Conservation (phyloP, 2,797 vertebrate genomes). For the Sebastes vulpes region DNA sequence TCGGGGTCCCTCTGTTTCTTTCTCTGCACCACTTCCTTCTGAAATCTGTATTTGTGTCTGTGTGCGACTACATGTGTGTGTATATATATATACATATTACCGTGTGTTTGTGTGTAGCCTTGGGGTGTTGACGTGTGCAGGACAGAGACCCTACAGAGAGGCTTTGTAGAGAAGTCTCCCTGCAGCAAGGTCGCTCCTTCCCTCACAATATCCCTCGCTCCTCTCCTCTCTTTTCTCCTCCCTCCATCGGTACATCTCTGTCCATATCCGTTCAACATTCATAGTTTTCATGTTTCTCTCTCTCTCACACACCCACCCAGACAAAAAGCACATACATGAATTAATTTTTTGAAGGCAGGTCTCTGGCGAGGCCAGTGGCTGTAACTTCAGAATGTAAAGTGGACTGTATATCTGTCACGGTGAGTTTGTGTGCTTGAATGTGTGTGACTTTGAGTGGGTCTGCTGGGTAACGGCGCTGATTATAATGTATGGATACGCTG, state of each 20-base stretch:
- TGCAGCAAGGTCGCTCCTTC: constrained; percentile 77
- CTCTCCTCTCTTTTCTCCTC: constrained; percentile 27
- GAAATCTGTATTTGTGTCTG: constrained; percentile 28
- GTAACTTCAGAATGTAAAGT: constrained; percentile 54
- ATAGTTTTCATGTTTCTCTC: neutral
- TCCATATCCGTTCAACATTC: constrained; percentile 36
- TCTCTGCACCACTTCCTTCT: constrained; percentile 22
- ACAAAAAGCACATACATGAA: constrained; percentile 29
- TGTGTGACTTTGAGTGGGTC: constrained; percentile 29
- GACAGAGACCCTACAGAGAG: constrained; percentile 61
- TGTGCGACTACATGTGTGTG: neutral
- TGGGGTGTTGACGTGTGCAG: constrained; percentile 55
- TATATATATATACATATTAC: neutral
- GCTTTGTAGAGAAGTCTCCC: constrained; percentile 72
- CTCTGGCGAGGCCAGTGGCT: constrained; percentile 33
- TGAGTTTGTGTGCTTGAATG: neutral
- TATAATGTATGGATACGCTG: constrained; percentile 24
- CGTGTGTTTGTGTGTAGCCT: constrained; percentile 44
- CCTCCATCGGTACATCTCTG: constrained; percentile 31
- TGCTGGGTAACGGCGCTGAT: constrained; percentile 15
- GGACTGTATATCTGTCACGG: constrained; percentile 21
- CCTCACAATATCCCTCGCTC: constrained; percentile 8
- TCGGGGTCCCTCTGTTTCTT: constrained; percentile 13
- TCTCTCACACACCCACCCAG: neutral
- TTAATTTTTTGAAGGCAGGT: constrained; percentile 32